phyloP scores from a whole-genome alignment of 2,113 vertebrate species.

The Microcebus griseorufus region DNA sequence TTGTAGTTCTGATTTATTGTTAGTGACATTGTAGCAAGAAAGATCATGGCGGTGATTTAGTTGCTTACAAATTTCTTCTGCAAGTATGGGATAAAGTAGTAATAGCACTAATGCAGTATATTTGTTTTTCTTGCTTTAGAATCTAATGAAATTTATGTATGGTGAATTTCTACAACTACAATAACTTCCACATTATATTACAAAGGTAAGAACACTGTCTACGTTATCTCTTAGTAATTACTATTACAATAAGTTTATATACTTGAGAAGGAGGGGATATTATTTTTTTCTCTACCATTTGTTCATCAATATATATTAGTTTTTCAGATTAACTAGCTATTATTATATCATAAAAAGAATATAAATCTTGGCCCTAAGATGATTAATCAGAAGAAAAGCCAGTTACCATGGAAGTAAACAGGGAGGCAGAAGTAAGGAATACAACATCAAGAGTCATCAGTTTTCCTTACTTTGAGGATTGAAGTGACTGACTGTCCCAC shows the following conservation, averaged over 20 bases:
- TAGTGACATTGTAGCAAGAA: neutral
- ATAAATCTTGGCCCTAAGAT: neutral
- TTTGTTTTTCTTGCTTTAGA: neutral
- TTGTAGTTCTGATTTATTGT: neutral
- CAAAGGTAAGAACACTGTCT: neutral
- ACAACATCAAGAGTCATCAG: neutral
- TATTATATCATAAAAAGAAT: neutral
- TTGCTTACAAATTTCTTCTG: neutral
- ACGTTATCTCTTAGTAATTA: neutral
- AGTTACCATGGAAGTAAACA: neutral
- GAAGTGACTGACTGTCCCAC: neutral
- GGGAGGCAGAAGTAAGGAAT: neutral
- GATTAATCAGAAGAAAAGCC: neutral
- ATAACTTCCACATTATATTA: neutral
- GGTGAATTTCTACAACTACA: neutral
- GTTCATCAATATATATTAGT: neutral
- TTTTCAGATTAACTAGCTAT: neutral
- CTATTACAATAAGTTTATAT: neutral
- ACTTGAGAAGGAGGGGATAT: neutral
- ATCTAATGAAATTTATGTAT: neutral
- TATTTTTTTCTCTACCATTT: neutral
- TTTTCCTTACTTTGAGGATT: neutral
- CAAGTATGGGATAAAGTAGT: neutral
- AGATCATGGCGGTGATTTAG: neutral
- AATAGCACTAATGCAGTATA: neutral